Evolutionary conservation across 1,140 invertebrate species (phyloP).

Genomic region (Calephelis virginiensis): DNA sequence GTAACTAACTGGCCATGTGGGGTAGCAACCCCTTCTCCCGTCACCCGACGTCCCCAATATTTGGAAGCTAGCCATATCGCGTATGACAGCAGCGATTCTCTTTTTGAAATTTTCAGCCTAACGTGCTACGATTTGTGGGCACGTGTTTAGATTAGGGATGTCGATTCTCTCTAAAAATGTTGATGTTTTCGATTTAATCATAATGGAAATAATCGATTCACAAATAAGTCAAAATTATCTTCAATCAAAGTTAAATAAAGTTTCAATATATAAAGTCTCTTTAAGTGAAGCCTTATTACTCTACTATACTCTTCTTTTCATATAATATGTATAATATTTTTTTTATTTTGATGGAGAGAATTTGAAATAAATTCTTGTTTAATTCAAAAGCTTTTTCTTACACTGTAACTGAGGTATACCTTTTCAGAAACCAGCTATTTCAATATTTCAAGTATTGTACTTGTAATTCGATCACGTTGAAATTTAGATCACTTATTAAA

Average conservation of each 20-base stretch:
- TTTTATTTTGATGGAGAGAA: too few species aligned
- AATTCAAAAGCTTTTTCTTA: too few species aligned
- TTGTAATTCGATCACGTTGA: too few species aligned
- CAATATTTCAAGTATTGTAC: too few species aligned
- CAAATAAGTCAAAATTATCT: constrained; percentile 41
- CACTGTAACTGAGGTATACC: too few species aligned
- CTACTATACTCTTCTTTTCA: too few species aligned
- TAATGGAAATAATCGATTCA: constrained; percentile 41
- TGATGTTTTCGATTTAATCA: constrained; percentile 24
- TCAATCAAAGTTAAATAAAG: too few species aligned
- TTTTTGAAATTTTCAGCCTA: constrained; percentile 71
- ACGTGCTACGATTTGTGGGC: constrained; percentile 62
- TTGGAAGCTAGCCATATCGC: constrained; percentile 75
- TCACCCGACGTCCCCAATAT: constrained; percentile 41
- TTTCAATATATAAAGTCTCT: too few species aligned
- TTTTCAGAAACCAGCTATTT: too few species aligned
- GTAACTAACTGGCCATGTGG: constrained; percentile 79
- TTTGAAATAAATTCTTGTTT: too few species aligned
- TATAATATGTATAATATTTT: too few species aligned
- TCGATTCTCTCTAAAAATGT: background rate
- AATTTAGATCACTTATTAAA: background rate
- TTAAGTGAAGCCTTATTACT: too few species aligned
- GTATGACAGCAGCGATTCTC: constrained; percentile 69
- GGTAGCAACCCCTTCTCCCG: constrained; percentile 47
- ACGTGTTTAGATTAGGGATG: constrained; percentile 50